phyloP scores from a whole-genome alignment of 2,113 vertebrate genomes.

The Brachypteracias leptosomus region DNA sequence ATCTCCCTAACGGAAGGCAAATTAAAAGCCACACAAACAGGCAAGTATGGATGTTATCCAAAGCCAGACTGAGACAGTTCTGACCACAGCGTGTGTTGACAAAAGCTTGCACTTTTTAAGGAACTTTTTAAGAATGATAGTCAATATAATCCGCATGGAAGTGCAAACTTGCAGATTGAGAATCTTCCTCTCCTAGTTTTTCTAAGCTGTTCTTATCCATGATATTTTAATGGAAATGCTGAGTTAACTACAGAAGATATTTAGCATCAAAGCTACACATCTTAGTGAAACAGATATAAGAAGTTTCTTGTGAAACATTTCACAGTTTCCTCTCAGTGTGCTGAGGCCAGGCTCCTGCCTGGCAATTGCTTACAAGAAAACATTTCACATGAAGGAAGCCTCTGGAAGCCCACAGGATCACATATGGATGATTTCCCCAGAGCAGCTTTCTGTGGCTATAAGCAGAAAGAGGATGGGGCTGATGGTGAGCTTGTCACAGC shows the following conservation, averaged over 20 bases:
- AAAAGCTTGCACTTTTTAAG: neutral
- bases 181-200: neutral
- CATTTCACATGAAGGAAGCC: neutral
- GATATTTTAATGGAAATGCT: neutral
- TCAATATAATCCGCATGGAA: neutral
- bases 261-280: neutral
- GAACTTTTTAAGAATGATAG: neutral
- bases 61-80: neutral
- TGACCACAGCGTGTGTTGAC: neutral
- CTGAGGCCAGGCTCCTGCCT: neutral
- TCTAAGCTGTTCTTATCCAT: neutral
- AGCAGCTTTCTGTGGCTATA: accelerated
- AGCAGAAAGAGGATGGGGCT: neutral
- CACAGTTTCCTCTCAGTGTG: neutral
- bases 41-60: neutral
- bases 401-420: neutral
- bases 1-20: neutral
- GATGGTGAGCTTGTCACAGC: accelerated
- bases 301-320: neutral
- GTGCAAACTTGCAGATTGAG: neutral
- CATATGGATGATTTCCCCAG: neutral
- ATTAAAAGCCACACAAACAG: neutral
- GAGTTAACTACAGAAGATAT: neutral
- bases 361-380: neutral
- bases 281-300: neutral